Conservation (phyloP, 2,888 invertebrate genomes). For the Patella ulyssiponensis region DNA sequence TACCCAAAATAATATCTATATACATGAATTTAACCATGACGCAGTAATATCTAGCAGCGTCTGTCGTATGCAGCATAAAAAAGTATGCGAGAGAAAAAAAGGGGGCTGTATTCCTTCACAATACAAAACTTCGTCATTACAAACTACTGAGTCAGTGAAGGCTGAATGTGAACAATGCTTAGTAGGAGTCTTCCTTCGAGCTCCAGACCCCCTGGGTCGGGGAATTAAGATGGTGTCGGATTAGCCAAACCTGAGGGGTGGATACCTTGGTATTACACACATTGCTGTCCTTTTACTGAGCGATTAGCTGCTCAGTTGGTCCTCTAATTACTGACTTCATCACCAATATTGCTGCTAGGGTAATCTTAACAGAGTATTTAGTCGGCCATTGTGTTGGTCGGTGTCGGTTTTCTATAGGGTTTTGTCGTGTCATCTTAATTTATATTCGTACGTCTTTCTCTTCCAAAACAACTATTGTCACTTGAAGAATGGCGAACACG, state of each 20-base stretch:
- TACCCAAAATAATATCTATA: too few relatives aligned
- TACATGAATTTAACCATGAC: too few relatives aligned
- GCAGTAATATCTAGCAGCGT: too few relatives aligned
- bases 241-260: slow-evolving; percentile 11
- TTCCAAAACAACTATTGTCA: too few relatives aligned
- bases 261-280: background rate
- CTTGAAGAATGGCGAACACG: too few relatives aligned
- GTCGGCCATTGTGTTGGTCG: background rate
- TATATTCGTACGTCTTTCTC: background rate
- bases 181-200: background rate
- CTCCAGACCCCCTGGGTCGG: background rate
- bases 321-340: background rate
- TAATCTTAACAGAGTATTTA: background rate
- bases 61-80: too few relatives aligned
- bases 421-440: background rate
- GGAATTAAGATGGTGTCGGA: slow-evolving; percentile 9
- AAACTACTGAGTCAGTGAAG: slow-evolving; percentile 8
- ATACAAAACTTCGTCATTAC: too few relatives aligned
- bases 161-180: slow-evolving; percentile 5
- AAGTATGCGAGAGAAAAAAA: too few relatives aligned
- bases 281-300: slow-evolving; percentile 7
- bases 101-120: too few relatives aligned
- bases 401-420: slow-evolving; percentile 1
- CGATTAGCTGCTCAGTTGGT: slow-evolving; percentile 13
- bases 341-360: slow-evolving; percentile 5